Evolutionary conservation across 2,113 vertebrate species (phyloP).

Genomic region (Nesogale talazaci): DNA sequence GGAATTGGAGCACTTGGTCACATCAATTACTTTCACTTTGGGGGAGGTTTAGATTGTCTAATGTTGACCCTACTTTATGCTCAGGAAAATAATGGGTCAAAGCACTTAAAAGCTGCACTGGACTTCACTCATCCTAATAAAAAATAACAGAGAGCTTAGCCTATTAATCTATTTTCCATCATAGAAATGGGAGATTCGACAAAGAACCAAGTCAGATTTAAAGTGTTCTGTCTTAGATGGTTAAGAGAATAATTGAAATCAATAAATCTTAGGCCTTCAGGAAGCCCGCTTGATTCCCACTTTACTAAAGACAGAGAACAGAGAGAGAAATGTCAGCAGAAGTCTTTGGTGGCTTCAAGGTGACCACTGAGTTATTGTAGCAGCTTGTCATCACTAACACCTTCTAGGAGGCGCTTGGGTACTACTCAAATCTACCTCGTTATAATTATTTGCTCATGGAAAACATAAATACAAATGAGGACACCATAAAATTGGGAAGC

Average conservation of each 20-base stretch:
- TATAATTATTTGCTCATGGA: not conserved
- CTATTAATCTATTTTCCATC: slow-evolving; percentile 65
- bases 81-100: slow-evolving; percentile 22
- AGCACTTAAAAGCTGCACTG: slow-evolving; percentile 53
- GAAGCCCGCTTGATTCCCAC: slow-evolving; percentile 35
- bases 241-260: slow-evolving; percentile 15
- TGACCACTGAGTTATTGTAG: not conserved
- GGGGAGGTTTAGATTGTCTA: slow-evolving; percentile 20
- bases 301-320: slow-evolving; percentile 28
- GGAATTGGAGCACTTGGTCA: not conserved
- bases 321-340: not conserved
- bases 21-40: slow-evolving; percentile 32
- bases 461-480: not conserved
- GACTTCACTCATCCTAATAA: slow-evolving; percentile 63
- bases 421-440: not conserved
- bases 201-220: slow-evolving; percentile 58
- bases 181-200: slow-evolving; percentile 40
- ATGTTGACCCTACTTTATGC: slow-evolving; percentile 48
- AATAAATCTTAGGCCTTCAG: not conserved
- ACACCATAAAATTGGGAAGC: not conserved
- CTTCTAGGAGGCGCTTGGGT: not conserved
- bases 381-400: not conserved
- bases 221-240: slow-evolving; percentile 46
- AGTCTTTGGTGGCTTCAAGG: not conserved
- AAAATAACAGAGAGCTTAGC: slow-evolving; percentile 32